A percentile compares a stretch with the other conserved stretches of the same genome.
These are phyloP conservation scores for Heliangelus exortis DNA, from an alignment of 2,797 vertebrate genomes.

Conservation along the genomic window DNA sequence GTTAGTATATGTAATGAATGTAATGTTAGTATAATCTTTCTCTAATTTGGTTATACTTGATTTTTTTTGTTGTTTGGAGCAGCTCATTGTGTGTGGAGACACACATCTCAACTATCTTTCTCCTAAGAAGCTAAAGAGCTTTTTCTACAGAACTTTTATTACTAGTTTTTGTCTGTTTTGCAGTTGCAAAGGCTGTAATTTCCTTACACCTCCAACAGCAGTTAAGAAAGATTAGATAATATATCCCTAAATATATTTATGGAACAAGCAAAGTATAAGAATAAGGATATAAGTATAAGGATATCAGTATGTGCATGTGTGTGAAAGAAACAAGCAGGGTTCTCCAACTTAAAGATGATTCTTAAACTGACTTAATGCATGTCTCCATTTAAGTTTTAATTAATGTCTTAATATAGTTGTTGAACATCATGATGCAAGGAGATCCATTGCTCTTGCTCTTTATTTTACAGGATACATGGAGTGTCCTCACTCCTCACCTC, in stretches of 20 bases:
- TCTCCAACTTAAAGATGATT: background rate
- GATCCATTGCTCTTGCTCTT: background rate
- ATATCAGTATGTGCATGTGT: background rate
- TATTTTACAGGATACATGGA: background rate
- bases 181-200: background rate
- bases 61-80: background rate
- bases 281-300: background rate
- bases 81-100: background rate
- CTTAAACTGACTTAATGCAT: background rate
- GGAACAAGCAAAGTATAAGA: background rate
- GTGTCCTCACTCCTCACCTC: no score
- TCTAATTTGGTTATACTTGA: background rate
- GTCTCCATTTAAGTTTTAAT: background rate
- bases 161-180: background rate
- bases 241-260: rapidly evolving
- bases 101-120: background rate
- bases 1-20: no score
- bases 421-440: background rate
- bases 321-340: background rate
- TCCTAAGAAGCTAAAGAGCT: background rate
- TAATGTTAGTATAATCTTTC: background rate
- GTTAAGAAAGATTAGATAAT: background rate
- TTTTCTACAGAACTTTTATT: background rate
- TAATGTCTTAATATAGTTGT: background rate
- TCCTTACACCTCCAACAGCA: background rate